Conservation (phyloP, 2,888 invertebrate species). For the Gandaritis pyraliata region DNA sequence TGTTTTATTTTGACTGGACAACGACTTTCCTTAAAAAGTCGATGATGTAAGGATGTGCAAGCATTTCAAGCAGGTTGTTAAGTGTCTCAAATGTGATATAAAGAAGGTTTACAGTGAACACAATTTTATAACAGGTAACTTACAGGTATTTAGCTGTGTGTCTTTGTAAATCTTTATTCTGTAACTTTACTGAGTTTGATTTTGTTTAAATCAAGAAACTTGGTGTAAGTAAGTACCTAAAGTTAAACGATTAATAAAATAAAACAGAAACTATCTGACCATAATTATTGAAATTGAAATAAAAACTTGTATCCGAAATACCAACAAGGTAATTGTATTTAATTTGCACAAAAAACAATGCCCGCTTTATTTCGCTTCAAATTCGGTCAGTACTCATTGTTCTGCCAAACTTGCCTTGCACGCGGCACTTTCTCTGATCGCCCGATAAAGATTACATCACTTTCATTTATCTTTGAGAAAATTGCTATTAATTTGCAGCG, state of each 20-base stretch:
- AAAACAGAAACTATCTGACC: too few species aligned
- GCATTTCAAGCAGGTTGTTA: background rate
- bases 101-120: too few species aligned
- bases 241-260: too few species aligned
- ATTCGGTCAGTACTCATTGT: slow-evolving; percentile 17
- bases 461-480: slow-evolving; percentile 20
- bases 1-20: slow-evolving; percentile 21
- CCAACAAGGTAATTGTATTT: background rate
- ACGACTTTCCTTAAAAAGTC: slow-evolving; percentile 21
- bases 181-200: too few species aligned
- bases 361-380: slow-evolving; percentile 9
- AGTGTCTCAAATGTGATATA: background rate
- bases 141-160: too few species aligned
- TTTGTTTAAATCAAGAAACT: too few species aligned
- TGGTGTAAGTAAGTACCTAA: too few species aligned
- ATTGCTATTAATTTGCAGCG: slow-evolving; percentile 19
- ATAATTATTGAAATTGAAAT: background rate
- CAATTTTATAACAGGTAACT: too few species aligned
- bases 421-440: slow-evolving; percentile 25
- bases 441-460: slow-evolving; percentile 22
- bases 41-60: slow-evolving; percentile 24
- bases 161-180: too few species aligned
- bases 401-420: slow-evolving; percentile 12
- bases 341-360: slow-evolving; percentile 12
- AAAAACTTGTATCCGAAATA: background rate